Conservation (phyloP, 2,113 vertebrate genomes). For the Isurus oxyrinchus region DNA sequence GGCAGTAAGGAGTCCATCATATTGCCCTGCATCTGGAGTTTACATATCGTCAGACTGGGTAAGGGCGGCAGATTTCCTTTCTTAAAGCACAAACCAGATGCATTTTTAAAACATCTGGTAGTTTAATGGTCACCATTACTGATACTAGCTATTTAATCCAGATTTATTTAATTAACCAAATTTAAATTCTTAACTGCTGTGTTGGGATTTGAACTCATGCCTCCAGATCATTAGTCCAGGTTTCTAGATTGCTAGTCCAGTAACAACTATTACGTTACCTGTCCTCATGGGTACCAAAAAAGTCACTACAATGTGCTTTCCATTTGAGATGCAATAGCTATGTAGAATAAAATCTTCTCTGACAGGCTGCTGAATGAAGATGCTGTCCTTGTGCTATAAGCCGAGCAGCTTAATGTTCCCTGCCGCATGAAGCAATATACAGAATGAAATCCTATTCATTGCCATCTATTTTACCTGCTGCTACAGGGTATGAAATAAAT, state of each 20-base stretch:
- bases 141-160: too few relatives aligned
- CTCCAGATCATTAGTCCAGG: too few relatives aligned
- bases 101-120: too few relatives aligned
- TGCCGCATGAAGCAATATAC: not conserved
- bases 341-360: not conserved
- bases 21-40: too few relatives aligned
- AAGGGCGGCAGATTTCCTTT: too few relatives aligned
- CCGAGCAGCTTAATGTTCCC: not conserved
- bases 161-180: too few relatives aligned
- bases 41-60: too few relatives aligned
- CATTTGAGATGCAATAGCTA: not conserved
- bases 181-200: not conserved
- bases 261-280: not conserved
- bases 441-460: not conserved
- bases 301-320: not conserved
- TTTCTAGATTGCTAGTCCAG: not conserved
- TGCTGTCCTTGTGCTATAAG: not conserved
- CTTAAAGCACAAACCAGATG: too few relatives aligned
- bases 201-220: not conserved
- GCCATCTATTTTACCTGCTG: not conserved
- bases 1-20: too few relatives aligned
- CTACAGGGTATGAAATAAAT: not conserved
- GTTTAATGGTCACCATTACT: too few relatives aligned
- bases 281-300: not conserved
- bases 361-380: not conserved